Base-by-base conservation (phyloP, 2,888 invertebrate species). In the Cactoblastis cactorum region DNA sequence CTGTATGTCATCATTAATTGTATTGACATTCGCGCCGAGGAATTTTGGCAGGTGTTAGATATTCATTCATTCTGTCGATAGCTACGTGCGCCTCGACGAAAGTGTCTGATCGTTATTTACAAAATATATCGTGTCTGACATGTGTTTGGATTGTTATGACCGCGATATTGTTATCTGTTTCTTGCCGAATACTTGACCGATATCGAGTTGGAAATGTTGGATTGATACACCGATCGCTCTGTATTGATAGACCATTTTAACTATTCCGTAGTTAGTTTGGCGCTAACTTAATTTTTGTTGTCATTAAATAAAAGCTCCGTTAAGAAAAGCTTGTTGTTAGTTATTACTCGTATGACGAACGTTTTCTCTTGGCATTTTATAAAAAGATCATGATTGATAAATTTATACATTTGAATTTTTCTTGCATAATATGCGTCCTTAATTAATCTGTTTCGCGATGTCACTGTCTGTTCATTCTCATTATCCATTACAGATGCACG, bases 171-270 rank as follows among this genome's bases (percentile, higher is more conserved):
- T 65, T 72, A 66, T 67, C 66, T 47, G 9, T 38, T 33, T 58
- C 41, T 52, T 50, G 53, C 55, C 56, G 53, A 53, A 67, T 63
- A 63, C 58, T 62, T 65, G 67, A 67, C 65, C 63, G 69, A 67
- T 71, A 66, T 63, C 59, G 53, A 37, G 37, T 53, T 41, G 49
- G 54, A 61, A 63, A 61, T 55, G 37, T 37, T 8, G 6, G 62
- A 28, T 9, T 28, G 9, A 28, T 28, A 28, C 28, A 1, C 28
- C 1, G 9, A 28, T 28, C 8, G 9, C 8, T 28, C 9, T 2
- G 3, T 28, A 9, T 28, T 28, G 28, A 28, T 28, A 28, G 22
- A 22, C 22, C 6, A 22, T 22, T 22, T 22, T 6, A 9, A 28
- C 1, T 28, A 9, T 9, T 28, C 28, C 28, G 28, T 8, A 8